Percentiles rank a stretch among this genome's conserved stretches.
Conservation (phyloP, 2,888 invertebrate species). For the Brachyptera putata region DNA sequence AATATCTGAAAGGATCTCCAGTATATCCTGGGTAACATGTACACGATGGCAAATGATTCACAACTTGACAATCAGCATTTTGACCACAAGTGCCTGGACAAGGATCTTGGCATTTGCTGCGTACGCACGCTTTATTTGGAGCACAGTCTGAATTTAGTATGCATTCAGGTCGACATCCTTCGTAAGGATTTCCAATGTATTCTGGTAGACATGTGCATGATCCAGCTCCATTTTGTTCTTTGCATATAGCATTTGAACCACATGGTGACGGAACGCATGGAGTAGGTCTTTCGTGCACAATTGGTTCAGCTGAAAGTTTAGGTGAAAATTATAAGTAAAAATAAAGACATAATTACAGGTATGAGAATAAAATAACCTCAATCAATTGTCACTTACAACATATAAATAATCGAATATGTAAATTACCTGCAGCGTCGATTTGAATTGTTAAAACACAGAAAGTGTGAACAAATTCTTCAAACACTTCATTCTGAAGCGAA, state of each 20-base stretch:
- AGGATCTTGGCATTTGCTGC: slow-evolving; percentile 72
- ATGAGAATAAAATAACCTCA: no score
- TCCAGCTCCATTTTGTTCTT: slow-evolving; percentile 50
- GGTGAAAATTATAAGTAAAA: background rate
- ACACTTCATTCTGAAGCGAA: no score
- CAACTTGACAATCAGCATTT: slow-evolving; percentile 68
- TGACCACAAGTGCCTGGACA: slow-evolving; percentile 70
- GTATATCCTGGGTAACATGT: slow-evolving; percentile 64
- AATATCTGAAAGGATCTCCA: slow-evolving; percentile 70
- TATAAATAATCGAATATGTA: no score
- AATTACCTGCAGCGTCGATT: no score
- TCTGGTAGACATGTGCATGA: slow-evolving; percentile 35
- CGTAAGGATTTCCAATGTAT: slow-evolving; percentile 42
- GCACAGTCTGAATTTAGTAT: slow-evolving; percentile 72
- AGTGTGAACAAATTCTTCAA: no score
- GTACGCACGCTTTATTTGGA: slow-evolving; percentile 65
- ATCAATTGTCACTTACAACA: no score
- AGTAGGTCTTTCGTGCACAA: slow-evolving; percentile 24
- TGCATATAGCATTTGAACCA: slow-evolving; percentile 39
- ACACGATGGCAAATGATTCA: slow-evolving; percentile 59
- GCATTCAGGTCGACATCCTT: slow-evolving; percentile 69
- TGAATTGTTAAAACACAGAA: no score
- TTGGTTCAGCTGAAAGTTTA: slow-evolving; percentile 27
- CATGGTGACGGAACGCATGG: slow-evolving; percentile 35
- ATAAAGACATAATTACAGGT: background rate